Percentiles rank a stretch among this genome's conserved stretches.
phyloP scores from a whole-genome alignment of 2,113 vertebrate species.

The Elaphurus davidianus region DNA sequence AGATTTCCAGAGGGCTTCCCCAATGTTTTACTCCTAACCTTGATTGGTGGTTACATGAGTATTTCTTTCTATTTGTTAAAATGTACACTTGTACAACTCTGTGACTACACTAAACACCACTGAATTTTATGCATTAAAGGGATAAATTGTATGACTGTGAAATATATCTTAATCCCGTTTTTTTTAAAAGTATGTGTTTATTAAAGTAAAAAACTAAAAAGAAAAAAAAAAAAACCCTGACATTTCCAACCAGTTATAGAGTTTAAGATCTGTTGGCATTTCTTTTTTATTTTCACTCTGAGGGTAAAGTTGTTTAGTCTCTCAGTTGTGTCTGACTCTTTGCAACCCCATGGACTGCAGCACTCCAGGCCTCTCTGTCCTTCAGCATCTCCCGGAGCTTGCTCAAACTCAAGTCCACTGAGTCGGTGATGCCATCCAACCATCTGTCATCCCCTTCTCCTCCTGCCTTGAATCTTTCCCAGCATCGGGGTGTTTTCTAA shows the following conservation, averaged over 20 bases:
- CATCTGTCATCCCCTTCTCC: not conserved
- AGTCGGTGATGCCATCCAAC: not conserved
- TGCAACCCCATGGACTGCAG: not conserved
- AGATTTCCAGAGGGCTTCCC: not conserved
- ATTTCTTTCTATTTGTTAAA: not conserved
- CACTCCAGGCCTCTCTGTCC: not conserved
- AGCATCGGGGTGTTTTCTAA: not conserved
- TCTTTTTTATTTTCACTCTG: not conserved
- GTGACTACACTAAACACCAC: not conserved
- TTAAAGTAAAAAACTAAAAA: not conserved
- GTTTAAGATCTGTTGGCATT: not conserved
- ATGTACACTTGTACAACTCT: not conserved
- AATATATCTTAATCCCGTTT: not conserved
- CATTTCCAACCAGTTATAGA: not conserved
- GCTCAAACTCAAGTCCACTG: not conserved
- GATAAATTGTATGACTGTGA: not conserved
- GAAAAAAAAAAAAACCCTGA: not conserved
- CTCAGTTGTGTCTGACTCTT: not conserved
- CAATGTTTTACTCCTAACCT: not conserved
- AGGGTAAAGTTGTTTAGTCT: not conserved
- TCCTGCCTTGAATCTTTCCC: not conserved
- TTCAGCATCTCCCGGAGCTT: not conserved
- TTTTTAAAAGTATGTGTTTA: not conserved
- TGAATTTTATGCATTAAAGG: not conserved
- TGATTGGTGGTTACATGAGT: not conserved